phyloP scores from a whole-genome alignment of 2,113 vertebrate genomes.

The Puffinus mauretanicus region DNA sequence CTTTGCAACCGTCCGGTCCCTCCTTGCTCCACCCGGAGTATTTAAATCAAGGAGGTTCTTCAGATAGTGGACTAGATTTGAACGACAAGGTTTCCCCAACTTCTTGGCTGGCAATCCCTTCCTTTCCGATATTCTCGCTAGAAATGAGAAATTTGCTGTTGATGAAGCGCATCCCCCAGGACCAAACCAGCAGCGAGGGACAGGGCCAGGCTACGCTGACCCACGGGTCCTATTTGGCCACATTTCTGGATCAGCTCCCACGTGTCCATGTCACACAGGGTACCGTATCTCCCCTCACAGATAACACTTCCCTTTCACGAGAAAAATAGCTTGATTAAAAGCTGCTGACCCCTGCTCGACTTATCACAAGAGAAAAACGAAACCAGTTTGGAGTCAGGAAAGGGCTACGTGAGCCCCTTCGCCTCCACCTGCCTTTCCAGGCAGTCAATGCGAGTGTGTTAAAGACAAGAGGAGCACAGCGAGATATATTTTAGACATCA shows the following conservation, averaged over 20 bases:
- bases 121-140: not conserved
- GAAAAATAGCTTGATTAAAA: not conserved
- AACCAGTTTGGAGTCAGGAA: not conserved
- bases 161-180: not conserved
- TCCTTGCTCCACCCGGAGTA: not conserved
- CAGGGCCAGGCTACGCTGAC: not conserved
- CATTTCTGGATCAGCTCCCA: not conserved
- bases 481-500: not conserved
- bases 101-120: not conserved
- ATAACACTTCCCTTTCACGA: not conserved
- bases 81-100: not conserved
- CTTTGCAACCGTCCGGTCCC: not conserved
- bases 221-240: not conserved
- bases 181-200: not conserved
- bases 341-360: not conserved
- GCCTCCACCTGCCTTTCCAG: not conserved
- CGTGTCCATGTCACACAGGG: not conserved
- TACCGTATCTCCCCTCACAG: not conserved
- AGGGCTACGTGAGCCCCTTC: not conserved
- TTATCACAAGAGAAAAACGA: not conserved
- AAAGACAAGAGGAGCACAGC: not conserved
- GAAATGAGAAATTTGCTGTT: not conserved
- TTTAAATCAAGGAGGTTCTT: not conserved
- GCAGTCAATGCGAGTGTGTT: rapidly evolving
- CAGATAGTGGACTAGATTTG: not conserved